Evolutionary conservation across 2,888 invertebrate species (phyloP), one percentile per base, ranked within the genome.

Genomic region (Lasioglossum lativentre): DNA sequence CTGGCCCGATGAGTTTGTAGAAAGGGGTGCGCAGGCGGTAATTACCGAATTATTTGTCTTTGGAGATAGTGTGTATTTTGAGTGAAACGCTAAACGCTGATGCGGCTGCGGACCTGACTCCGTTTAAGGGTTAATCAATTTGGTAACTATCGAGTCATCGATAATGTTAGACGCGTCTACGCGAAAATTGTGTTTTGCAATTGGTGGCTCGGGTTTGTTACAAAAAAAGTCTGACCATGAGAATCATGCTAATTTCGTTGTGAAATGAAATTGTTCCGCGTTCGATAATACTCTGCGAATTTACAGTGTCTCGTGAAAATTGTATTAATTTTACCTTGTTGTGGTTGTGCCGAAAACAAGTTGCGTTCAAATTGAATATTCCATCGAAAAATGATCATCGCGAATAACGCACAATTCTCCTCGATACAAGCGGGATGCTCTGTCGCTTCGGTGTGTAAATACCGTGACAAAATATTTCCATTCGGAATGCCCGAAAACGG

Each of bases 11-110:
- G 59, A 59, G 59, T 59, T 63, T 63, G 63, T 63, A 16, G 63
- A 63, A 19, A 63, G 16, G 63, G 63, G 59, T 14, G 16, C 27
- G 63, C 63, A 63, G 30, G 30, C 63, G 30, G 30, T 16, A 63
- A 63, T 63, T 63, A 16, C 27, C 30, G 63, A 63, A 63, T 63
- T 63, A 63, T 63, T 63, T 63, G 63, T 16, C 30, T 63, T 63
- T 30, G 6, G 16, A 30, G 30, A 63, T 63, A 6, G 16, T 14
- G 59, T 63, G 27, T 66, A 38, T 66, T 34, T 38, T 66, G 34
- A 66, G 34, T 19, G 34, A 10, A 68, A 68, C 10, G 23, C 66
- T 34, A 38, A 66, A 66, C 38, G 68, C 68, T 34, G 68, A 68
- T 4, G 38, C 19, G 23, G 19, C 66, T 34, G 66, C 23, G 34